These are phyloP conservation scores for Thera britannica DNA, from an alignment of 2,888 invertebrate species.

Conservation along the genomic window DNA sequence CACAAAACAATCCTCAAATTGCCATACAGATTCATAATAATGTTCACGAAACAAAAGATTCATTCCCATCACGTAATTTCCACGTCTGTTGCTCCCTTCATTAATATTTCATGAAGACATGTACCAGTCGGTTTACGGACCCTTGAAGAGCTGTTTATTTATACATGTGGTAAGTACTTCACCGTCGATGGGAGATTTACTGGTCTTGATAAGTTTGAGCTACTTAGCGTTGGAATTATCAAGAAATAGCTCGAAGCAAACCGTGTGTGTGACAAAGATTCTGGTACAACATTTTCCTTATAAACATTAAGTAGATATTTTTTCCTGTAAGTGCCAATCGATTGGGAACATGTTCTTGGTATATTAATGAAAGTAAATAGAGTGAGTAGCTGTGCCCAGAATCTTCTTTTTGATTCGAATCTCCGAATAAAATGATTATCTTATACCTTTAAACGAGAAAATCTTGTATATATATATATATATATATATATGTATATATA, in stretches of 20 bases:
- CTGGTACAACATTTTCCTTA: no score
- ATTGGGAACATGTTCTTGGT: no score
- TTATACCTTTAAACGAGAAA: no score
- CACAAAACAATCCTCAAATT: slow-evolving; percentile 15
- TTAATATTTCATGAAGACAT: slow-evolving; percentile 41
- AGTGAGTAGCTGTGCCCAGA: no score
- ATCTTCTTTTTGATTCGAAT: no score
- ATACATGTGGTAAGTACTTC: slow-evolving; percentile 33
- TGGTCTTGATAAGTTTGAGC: slow-evolving; percentile 13
- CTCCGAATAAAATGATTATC: no score
- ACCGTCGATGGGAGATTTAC: slow-evolving; percentile 30
- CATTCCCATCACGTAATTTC: slow-evolving; percentile 27
- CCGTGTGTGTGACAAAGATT: neutral
- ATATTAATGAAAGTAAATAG: no score
- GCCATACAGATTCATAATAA: slow-evolving; percentile 24
- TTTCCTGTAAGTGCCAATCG: no score
- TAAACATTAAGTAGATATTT: no score
- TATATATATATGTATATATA: no score
- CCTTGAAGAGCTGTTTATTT: slow-evolving; percentile 31
- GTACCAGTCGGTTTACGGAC: slow-evolving; percentile 29
- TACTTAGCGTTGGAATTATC: slow-evolving; percentile 2
- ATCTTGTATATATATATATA: no score
- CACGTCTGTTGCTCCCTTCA: slow-evolving; percentile 30
- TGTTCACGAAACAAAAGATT: slow-evolving; percentile 29
- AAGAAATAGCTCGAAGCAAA: slow-evolving; percentile 1